phyloP scores from a whole-genome alignment of 2,113 vertebrate species.

The Numenius arquata region DNA sequence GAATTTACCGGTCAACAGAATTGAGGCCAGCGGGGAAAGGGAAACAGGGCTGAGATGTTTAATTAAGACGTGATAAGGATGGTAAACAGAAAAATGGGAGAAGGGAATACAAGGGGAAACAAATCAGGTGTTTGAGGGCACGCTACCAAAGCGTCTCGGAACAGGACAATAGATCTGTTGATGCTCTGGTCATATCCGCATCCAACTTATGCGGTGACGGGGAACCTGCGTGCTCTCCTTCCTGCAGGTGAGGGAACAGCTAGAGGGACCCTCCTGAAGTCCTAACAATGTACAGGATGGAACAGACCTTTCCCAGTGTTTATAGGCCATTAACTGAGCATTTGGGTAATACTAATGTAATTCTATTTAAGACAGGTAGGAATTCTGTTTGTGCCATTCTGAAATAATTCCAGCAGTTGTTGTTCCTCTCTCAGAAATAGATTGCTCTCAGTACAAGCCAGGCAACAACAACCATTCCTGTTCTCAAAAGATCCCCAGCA shows the following conservation, averaged over 20 bases:
- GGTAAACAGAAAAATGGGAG: neutral
- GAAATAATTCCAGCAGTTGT: neutral
- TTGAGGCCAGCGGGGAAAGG: neutral
- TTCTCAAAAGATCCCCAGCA: neutral
- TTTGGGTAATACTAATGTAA: neutral
- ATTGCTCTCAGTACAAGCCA: neutral
- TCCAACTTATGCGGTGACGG: rapidly evolving
- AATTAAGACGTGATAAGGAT: rapidly evolving
- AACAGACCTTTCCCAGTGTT: neutral
- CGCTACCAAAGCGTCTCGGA: neutral
- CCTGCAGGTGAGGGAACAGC: neutral
- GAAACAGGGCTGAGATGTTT: neutral
- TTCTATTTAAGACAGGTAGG: neutral
- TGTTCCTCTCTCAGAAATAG: neutral
- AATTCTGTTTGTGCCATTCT: neutral
- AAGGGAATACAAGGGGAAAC: neutral
- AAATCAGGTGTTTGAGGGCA: neutral
- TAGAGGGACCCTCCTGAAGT: rapidly evolving
- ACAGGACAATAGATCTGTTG: neutral
- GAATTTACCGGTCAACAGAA: neutral
- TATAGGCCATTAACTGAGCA: neutral
- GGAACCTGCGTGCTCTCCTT: neutral
- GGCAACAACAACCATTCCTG: neutral
- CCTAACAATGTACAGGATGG: rapidly evolving
- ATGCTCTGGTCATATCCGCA: neutral